Percentiles rank a stretch among this genome's conserved stretches.
phyloP scores from a whole-genome alignment of 2,888 invertebrate species.

The Mesorhabditis spiculigera region DNA sequence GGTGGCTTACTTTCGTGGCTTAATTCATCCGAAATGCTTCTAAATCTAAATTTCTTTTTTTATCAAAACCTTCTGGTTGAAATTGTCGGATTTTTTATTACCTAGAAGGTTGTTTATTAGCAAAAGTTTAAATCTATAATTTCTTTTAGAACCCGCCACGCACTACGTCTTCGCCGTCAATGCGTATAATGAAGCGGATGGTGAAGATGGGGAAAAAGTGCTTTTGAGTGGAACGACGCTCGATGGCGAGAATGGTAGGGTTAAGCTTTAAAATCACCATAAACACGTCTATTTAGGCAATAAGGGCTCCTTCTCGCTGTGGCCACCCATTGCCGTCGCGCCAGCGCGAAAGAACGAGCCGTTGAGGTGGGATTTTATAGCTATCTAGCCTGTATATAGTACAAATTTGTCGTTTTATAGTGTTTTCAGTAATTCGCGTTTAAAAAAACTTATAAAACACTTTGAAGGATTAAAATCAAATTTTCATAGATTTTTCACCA shows the following conservation, averaged over 20 bases:
- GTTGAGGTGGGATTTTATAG: conserved; percentile 25
- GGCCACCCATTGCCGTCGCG: conserved; percentile 44
- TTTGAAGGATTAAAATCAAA: no score
- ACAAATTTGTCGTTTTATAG: no score
- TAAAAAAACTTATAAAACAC: no score
- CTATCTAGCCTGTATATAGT: no score
- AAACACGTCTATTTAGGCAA: neutral
- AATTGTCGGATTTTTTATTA: no score
- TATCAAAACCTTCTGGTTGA: no score
- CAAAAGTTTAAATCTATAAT: neutral
- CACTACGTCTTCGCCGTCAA: conserved; percentile 54
- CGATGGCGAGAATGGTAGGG: neutral
- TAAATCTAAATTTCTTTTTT: no score
- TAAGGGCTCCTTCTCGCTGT: conserved; percentile 17
- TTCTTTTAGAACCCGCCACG: conserved; percentile 36
- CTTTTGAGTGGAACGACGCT: conserved; percentile 39
- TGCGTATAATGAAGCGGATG: conserved; percentile 56
- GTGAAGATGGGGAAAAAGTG: conserved; percentile 51
- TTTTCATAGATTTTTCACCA: no score
- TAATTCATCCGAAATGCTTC: no score
- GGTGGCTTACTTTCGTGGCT: no score
- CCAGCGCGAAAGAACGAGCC: conserved; percentile 26
- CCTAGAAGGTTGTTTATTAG: neutral
- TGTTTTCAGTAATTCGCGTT: no score
- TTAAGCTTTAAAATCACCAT: neutral